Percentiles rank a stretch among this genome's conserved stretches.
phyloP scores from a whole-genome alignment of 1,140 invertebrate species.

The Ostrea denselamellosa region DNA sequence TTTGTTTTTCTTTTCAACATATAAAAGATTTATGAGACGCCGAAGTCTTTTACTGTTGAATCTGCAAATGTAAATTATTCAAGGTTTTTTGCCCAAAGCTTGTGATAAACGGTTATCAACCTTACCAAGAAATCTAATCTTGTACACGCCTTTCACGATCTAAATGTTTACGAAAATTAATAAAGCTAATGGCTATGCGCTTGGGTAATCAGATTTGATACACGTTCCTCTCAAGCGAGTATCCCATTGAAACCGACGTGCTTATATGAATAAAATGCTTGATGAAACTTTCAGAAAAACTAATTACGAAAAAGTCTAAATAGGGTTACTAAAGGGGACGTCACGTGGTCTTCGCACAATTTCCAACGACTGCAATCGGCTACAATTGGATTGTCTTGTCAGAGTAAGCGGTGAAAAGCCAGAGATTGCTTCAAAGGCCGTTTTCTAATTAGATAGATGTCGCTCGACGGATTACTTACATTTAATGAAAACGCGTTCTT shows the following conservation, averaged over 20 bases:
- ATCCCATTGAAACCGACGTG: constrained; percentile 23
- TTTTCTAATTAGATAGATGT: constrained; percentile 38
- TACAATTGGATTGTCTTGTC: constrained; percentile 33
- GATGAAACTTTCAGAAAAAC: constrained; percentile 38
- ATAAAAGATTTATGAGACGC: not conserved
- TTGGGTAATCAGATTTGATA: constrained; percentile 27
- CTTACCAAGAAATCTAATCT: constrained; percentile 24
- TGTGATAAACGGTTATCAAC: not conserved
- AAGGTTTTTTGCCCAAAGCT: not conserved
- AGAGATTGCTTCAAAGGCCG: constrained; percentile 31
- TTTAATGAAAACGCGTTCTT: constrained; percentile 26
- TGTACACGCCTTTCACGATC: not conserved
- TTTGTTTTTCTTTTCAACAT: not conserved
- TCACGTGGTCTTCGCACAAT: constrained; percentile 15
- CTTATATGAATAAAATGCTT: constrained; percentile 39
- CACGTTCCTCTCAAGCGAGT: constrained; percentile 31
- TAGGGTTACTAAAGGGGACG: constrained; percentile 6
- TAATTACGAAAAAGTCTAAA: constrained; percentile 31
- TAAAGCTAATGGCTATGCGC: constrained; percentile 28
- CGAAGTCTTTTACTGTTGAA: too few relatives aligned
- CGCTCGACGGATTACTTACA: constrained; percentile 31
- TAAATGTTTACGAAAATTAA: constrained; percentile 35
- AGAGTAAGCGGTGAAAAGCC: not conserved
- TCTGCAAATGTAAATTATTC: not conserved
- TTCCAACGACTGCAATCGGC: constrained; percentile 31